Percentiles rank a stretch among this genome's conserved stretches.
Evolutionary conservation across 1,140 invertebrate genomes (phyloP).

Genomic region (Papilio dardanus): DNA sequence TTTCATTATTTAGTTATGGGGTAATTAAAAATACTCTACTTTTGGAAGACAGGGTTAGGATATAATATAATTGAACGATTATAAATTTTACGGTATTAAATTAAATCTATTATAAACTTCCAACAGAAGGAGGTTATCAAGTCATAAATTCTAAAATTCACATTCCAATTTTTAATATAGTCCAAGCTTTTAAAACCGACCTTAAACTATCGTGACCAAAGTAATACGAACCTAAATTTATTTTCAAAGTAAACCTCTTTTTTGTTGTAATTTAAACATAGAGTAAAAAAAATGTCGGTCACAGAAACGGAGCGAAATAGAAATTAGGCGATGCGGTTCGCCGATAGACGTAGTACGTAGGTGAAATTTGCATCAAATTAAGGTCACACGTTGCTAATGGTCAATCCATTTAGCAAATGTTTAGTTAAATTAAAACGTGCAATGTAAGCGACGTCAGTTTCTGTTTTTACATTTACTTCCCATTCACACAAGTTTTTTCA

Average conservation of each 20-base stretch:
- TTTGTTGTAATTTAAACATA: slow-evolving; percentile 3
- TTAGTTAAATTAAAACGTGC: slow-evolving; percentile 44
- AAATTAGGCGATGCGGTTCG: slow-evolving; percentile 29
- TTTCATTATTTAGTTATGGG: no score
- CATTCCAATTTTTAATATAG: neutral
- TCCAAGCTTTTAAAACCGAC: neutral
- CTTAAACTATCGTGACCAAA: neutral
- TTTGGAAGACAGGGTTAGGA: neutral
- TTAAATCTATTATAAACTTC: no score
- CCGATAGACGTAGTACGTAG: slow-evolving; percentile 29
- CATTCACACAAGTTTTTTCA: no score
- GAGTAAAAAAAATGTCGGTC: slow-evolving; percentile 20
- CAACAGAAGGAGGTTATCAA: no score
- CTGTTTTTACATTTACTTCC: slow-evolving; percentile 38
- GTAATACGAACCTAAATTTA: neutral
- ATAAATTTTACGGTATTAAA: no score
- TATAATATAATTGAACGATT: no score
- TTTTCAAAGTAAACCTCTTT: slow-evolving; percentile 1
- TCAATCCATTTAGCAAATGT: slow-evolving; percentile 55
- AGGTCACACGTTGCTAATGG: slow-evolving; percentile 53
- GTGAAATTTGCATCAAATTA: slow-evolving; percentile 55
- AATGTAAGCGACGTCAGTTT: slow-evolving; percentile 36
- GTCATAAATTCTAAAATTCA: neutral
- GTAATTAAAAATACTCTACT: no score
- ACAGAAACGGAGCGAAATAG: slow-evolving; percentile 16